These are phyloP conservation scores for Rhopalosiphum padi DNA, from an alignment of 1,140 invertebrate genomes.

Conservation along the genomic window DNA sequence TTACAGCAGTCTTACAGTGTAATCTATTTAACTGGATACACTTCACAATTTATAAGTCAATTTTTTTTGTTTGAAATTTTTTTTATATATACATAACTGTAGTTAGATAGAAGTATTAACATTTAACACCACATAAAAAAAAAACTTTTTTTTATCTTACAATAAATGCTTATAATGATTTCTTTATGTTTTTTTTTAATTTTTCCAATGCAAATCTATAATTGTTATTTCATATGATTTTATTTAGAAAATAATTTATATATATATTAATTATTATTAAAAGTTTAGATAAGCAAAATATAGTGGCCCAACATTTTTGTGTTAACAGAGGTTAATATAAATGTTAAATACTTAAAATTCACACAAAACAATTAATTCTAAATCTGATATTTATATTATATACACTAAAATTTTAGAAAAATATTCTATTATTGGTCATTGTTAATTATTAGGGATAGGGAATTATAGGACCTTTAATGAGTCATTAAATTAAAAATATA, in stretches of 20 bases:
- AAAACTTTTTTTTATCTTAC: not conserved
- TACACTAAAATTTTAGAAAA: not conserved
- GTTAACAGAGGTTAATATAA: not conserved
- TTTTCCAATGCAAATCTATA: no score
- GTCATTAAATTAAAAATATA: not conserved
- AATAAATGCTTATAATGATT: no score
- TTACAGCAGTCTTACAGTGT: not conserved
- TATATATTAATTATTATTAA: not conserved
- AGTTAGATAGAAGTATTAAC: not conserved
- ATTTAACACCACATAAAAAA: not conserved
- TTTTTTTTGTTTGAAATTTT: not conserved
- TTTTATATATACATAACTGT: not conserved
- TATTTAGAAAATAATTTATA: no score
- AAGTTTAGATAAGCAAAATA: not conserved
- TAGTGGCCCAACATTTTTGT: not conserved
- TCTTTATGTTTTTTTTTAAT: no score
- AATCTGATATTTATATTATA: not conserved
- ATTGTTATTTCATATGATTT: no score
- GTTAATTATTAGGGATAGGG: no score
- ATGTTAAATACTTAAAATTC: not conserved
- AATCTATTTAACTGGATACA: not conserved
- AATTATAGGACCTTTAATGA: no score
- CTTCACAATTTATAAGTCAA: not conserved
- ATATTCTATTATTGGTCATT: not conserved
- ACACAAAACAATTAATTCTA: not conserved